Evolutionary conservation across 1,140 invertebrate genomes (phyloP).

Genomic region (Cydia pomonella): DNA sequence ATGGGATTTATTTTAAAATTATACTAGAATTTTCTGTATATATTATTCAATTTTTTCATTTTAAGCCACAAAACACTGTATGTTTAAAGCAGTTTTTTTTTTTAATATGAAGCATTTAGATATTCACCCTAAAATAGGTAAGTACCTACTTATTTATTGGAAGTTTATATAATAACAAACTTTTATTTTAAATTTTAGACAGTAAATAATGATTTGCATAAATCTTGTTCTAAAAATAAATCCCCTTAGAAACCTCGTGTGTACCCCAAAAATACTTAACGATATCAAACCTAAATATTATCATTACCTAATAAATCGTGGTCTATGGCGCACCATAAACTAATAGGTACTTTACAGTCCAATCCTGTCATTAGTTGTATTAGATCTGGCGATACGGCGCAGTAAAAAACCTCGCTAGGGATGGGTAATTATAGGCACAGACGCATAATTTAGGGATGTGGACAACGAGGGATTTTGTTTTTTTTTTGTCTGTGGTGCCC

Average conservation of each 20-base stretch:
- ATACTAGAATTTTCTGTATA: not conserved
- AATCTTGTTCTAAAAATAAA: not conserved
- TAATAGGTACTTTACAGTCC: slow-evolving; percentile 32
- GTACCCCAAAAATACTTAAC: slow-evolving; percentile 21
- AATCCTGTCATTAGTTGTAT: slow-evolving; percentile 33
- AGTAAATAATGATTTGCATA: slow-evolving; percentile 10
- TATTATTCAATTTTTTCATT: not conserved
- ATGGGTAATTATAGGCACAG: slow-evolving; percentile 28
- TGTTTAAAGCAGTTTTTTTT: no score
- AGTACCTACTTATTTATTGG: not conserved
- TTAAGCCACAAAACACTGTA: not conserved
- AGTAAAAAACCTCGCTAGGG: slow-evolving; percentile 32
- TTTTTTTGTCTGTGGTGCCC: slow-evolving; percentile 15
- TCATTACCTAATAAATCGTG: slow-evolving; percentile 32
- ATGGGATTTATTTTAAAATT: not conserved
- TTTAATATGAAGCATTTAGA: not conserved
- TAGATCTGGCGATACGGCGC: slow-evolving; percentile 30
- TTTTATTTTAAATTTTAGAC: not conserved
- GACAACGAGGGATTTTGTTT: slow-evolving; percentile 17
- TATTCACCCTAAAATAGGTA: no score
- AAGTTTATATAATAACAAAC: not conserved
- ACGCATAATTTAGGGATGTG: slow-evolving; percentile 29
- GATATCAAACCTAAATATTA: slow-evolving; percentile 31
- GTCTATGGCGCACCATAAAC: slow-evolving; percentile 28
- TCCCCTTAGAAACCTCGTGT: not conserved